Evolutionary conservation across 1,140 invertebrate species (phyloP).

Genomic region (Drosophila chauvacae): DNA sequence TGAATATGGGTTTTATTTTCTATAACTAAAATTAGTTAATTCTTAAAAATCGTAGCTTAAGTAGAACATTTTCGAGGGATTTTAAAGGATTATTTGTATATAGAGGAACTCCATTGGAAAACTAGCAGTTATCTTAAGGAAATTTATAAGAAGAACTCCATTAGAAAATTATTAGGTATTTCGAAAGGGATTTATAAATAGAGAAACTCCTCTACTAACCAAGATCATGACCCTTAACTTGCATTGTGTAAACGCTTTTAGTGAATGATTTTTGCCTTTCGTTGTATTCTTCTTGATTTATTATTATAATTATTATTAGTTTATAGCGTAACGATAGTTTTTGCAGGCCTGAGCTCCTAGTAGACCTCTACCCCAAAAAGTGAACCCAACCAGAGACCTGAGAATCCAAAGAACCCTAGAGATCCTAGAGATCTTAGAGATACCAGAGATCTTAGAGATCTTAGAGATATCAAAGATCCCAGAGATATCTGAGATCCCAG

Average conservation of each 20-base stretch:
- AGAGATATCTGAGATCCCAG: too few relatives aligned
- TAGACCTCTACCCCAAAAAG: not conserved
- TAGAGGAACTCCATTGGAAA: not conserved
- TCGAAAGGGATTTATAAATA: too few relatives aligned
- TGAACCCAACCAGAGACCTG: not conserved
- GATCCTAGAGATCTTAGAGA: too few relatives aligned
- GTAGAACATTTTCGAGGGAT: not conserved
- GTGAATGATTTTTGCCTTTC: conserved; percentile 72
- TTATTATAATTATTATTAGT: conserved; percentile 8
- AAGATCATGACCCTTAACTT: conserved; percentile 20
- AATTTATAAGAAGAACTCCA: too few relatives aligned
- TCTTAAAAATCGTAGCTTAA: too few relatives aligned
- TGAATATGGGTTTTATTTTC: not conserved
- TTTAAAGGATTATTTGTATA: not conserved
- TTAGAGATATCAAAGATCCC: too few relatives aligned
- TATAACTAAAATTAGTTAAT: not conserved
- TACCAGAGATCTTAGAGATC: too few relatives aligned
- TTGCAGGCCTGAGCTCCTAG: conserved; percentile 3
- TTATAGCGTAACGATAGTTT: conserved; percentile 14
- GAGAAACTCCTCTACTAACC: not conserved
- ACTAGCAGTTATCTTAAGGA: too few relatives aligned
- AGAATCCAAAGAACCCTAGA: conserved; percentile 1
- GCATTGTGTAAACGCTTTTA: conserved; percentile 74
- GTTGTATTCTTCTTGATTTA: conserved; percentile 29
- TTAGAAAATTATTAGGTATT: not conserved